Evolutionary conservation across 2,888 invertebrate genomes (phyloP), one percentile per base, ranked within the genome.

Genomic region (Mimumesa dahlbomi): DNA sequence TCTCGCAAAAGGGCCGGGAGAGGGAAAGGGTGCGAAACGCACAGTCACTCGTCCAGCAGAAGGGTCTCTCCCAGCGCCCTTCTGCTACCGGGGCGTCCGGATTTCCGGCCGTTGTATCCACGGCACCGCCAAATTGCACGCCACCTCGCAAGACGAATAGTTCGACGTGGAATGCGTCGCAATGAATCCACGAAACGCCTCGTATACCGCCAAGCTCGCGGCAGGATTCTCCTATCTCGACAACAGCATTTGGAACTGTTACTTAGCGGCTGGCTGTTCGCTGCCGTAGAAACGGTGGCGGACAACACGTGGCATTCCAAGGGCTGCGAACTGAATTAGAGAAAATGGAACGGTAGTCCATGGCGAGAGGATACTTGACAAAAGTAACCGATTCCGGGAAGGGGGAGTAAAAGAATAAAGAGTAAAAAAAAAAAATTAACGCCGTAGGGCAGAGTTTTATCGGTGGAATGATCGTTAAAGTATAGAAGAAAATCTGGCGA

Each of bases 91-190:
- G 42, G 38, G 42, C 48, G 57, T 45, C 61, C 68, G 77, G 77
- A 77, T 77, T 75, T 74, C 75, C 64, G 57, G 16, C 43, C 58
- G 77, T 75, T 66, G 77, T 62, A 59, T 66, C 50, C 75, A 16
- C 52, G 61, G 64, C 56, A 38, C 59, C 56, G 73, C 73, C 78
- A 80, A 82, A 83, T 79, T 78, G 77, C 79, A 78, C 74, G 77
- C 78, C 76, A 73, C 59, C 70, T 71, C 46, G 52, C 52, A 76
- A 83, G 84, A 84, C 84, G 82, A 83, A 84, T 84, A 78, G 77
- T 82, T 84, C 73, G 77, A 79, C 79, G 82, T 73, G 84, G 81
- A 84, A 82, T 82, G 83, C 79, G 81, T 82, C 74, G 76, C 81
- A 76, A 81, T 82, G 80, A 82, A 83, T 83, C 68, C 70, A 70